Evolutionary conservation across 2,797 vertebrate genomes (phyloP), one percentile per base, ranked within the genome.

Genomic region (Pyrocephalus nanus): DNA sequence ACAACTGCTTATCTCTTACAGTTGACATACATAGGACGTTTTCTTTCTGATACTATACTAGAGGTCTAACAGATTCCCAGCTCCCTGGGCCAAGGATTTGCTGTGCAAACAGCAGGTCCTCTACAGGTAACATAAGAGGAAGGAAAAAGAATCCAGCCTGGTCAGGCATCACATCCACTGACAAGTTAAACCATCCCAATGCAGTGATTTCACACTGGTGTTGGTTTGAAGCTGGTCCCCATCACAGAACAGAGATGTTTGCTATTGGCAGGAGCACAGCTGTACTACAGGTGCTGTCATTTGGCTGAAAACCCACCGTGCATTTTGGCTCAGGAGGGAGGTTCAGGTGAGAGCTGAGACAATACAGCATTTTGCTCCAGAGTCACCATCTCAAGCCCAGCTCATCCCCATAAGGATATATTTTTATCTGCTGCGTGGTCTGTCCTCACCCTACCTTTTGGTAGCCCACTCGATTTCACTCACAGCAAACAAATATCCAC

Each of bases 21-120:
- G 36, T 15, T 70, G 71, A 90, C 32, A 42, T 1, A 50, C 0
- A 0, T 2, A 57, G 60, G 74, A 73, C 58, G 38, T 90, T 88
- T 81, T 57, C 70, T 32, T 73, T 62, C 76, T 79, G 72, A 79
- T 36, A 38, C 40, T 29, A 20, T 1, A 7, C 62, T 40, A 55
- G 0, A 0, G 67, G 73, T 78, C 76, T 78, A 84, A 91, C 54
- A 54, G 34, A 60, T 73, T 94, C 84, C 64, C 70, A 91, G 62
- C 34, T 71, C 40, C 55, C 54, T n/a, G 53, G 71, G 77, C 38
- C 32, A 55, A 86, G 66, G 58, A 86, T 90, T 60, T 73, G 58
- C 92, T 42, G 42, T 5, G 27, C 48, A 81, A 95, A 76, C 62
- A 60, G 53, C 60, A 70, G 53, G 64, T 36, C 73, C 58, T 84